Percentiles rank a stretch among this genome's conserved stretches.
phyloP scores from a whole-genome alignment of 1,140 invertebrate species.

The Drosophila micromelanica region DNA sequence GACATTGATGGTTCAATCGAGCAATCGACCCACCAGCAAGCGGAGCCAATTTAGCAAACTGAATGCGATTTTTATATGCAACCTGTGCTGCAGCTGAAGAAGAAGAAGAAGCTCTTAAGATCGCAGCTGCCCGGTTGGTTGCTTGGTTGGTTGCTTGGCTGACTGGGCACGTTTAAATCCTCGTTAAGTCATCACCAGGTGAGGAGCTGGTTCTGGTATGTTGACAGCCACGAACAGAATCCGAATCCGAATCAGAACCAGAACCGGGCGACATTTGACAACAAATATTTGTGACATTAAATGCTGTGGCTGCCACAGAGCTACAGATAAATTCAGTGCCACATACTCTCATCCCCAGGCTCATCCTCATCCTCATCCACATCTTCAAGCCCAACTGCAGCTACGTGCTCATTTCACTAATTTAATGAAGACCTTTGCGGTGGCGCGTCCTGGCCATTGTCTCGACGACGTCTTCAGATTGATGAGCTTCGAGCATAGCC shows the following conservation, averaged over 20 bases:
- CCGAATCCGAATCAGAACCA: conserved; percentile 1
- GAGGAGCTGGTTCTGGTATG: conserved; percentile 26
- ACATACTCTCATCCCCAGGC: conserved; percentile 13
- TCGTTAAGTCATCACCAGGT: conserved; percentile 73
- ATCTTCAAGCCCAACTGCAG: conserved; percentile 13
- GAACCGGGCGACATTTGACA: conserved; percentile 67
- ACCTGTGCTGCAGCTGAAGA: conserved; percentile 35
- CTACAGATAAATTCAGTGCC: conserved; percentile 12
- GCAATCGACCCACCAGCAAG: conserved; percentile 68
- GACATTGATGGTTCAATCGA: conserved; percentile 81
- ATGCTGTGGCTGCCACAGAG: conserved; percentile 32
- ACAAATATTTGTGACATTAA: conserved; percentile 82
- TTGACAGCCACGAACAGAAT: conserved; percentile 35
- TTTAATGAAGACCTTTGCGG: conserved; percentile 80
- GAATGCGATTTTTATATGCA: conserved; percentile 65
- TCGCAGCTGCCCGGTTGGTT: neutral
- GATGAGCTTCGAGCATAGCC: conserved; percentile 55
- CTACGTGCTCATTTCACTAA: conserved; percentile 80
- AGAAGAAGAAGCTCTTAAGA: conserved; percentile 6
- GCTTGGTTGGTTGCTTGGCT: neutral
- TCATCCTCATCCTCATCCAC: conserved; percentile 11
- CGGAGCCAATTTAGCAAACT: conserved; percentile 75
- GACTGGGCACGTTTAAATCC: conserved; percentile 48
- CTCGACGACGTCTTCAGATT: conserved; percentile 68
- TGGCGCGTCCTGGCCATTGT: conserved; percentile 67